Evolutionary conservation across 2,888 invertebrate species (phyloP).

Genomic region (Drosophila borborema): DNA sequence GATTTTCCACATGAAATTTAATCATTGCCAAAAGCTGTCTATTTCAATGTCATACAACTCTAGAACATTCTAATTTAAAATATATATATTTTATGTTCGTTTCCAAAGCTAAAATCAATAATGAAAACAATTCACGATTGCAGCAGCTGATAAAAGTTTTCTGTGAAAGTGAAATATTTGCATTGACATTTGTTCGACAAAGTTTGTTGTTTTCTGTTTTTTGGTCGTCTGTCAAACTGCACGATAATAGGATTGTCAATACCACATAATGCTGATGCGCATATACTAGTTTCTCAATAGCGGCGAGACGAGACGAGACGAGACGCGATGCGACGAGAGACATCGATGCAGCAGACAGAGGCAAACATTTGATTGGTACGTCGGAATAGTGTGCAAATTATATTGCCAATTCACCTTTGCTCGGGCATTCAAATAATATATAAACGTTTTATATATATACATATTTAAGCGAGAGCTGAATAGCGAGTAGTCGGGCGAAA

Average conservation of each 20-base stretch:
- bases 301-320: no score
- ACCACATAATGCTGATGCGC: slow-evolving; percentile 23
- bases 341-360: background rate
- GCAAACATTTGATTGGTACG: slow-evolving; percentile 2
- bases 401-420: slow-evolving; percentile 43
- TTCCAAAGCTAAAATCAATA: background rate
- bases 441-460: slow-evolving; percentile 1
- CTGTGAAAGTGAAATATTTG: slow-evolving; percentile 1
- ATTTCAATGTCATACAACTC: background rate
- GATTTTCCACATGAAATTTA: background rate
- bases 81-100: background rate
- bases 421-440: slow-evolving; percentile 39
- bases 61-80: background rate
- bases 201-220: background rate
- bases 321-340: background rate
- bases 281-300: slow-evolving; percentile 11
- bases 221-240: slow-evolving; percentile 11
- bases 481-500: slow-evolving; percentile 21
- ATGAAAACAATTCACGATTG: background rate
- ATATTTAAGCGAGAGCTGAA: background rate
- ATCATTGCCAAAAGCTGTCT: background rate
- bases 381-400: background rate
- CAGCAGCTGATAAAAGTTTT: background rate
- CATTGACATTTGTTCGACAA: background rate
- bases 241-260: slow-evolving; percentile 60